phyloP scores from a whole-genome alignment of 2,797 vertebrate genomes.

The Synaphobranchus kaupii region DNA sequence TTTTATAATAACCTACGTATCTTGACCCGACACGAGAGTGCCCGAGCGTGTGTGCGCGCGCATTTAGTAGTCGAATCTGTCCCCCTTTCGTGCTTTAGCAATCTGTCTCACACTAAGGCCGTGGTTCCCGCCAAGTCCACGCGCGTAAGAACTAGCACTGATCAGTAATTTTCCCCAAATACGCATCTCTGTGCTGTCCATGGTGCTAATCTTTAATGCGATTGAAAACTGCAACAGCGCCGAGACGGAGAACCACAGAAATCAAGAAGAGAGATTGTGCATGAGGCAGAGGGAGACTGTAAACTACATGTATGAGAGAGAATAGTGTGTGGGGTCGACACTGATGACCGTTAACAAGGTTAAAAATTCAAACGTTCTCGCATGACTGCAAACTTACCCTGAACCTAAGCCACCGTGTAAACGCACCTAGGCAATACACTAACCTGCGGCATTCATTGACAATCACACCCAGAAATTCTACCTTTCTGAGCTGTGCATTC shows the following conservation, averaged over 20 bases:
- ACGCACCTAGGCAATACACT: conserved; percentile 5
- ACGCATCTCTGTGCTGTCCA: conserved; percentile 59
- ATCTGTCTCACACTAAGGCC: conserved; percentile 36
- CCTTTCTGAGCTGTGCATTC: background rate
- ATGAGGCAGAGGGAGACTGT: conserved; percentile 1
- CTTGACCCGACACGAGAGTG: background rate
- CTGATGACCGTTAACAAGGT: background rate
- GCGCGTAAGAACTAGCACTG: conserved; percentile 29
- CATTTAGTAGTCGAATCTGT: conserved; percentile 5
- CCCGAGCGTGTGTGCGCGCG: conserved; percentile 44
- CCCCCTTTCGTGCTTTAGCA: background rate
- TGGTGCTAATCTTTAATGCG: conserved; percentile 47
- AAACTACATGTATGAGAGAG: background rate
- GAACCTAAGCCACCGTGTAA: background rate
- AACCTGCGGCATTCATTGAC: conserved; percentile 16
- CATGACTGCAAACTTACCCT: conserved; percentile 25
- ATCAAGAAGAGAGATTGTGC: background rate
- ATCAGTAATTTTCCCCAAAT: conserved; percentile 50
- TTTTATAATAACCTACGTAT: background rate
- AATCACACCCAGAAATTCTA: conserved; percentile 16
- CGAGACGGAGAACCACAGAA: conserved; percentile 16
- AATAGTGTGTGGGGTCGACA: background rate
- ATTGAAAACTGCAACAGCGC: conserved; percentile 37
- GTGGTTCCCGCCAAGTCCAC: conserved; percentile 42
- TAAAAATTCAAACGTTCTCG: conserved; percentile 26